Evolutionary conservation across 2,888 invertebrate species (phyloP).

Genomic region (Pseudococcus longispinus): DNA sequence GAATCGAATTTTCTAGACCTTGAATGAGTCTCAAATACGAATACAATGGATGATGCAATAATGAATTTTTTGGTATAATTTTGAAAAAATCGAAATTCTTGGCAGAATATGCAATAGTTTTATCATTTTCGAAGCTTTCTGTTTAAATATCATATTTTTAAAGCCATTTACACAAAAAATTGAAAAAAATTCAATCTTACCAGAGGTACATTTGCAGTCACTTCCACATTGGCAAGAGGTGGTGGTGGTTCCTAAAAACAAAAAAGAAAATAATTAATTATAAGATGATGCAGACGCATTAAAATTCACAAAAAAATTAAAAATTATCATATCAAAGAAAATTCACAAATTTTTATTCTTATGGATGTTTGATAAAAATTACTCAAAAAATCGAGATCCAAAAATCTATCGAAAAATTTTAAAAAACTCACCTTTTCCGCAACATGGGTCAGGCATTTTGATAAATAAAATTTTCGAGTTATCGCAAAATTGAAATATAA

Average conservation of each 20-base stretch:
- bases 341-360: neutral
- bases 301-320: neutral
- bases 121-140: neutral
- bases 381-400: neutral
- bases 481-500: neutral
- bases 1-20: neutral
- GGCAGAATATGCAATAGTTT: neutral
- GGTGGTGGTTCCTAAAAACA: neutral
- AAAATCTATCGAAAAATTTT: neutral
- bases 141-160: neutral
- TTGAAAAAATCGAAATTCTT: neutral
- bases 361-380: neutral
- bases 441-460: slow-evolving; percentile 20
- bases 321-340: neutral
- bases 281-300: neutral
- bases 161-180: neutral
- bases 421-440: neutral
- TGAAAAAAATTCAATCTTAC: neutral
- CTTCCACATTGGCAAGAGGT: slow-evolving; percentile 5
- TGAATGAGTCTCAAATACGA: neutral
- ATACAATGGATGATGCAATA: neutral
- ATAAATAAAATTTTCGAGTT: neutral
- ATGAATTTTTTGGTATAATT: neutral
- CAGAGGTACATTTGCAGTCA: neutral
- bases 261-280: neutral